Base-by-base conservation (phyloP, 2,888 invertebrate species). In the Sussaba pulchella region DNA sequence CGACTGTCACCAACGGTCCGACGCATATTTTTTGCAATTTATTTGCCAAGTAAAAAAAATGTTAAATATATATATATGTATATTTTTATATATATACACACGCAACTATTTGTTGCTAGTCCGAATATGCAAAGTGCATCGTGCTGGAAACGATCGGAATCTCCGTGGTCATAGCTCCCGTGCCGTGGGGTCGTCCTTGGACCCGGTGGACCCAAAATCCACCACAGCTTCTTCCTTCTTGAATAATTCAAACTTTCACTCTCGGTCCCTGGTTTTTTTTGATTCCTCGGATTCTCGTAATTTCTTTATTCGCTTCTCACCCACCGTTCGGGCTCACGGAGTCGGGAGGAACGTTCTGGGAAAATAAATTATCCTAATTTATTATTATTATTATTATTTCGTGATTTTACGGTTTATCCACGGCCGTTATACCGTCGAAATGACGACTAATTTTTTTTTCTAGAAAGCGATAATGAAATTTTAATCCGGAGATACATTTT, bases 181-280 rank as follows among this genome's bases (percentile, higher is more conserved):
- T 54, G 47, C 63, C 54, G 52, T 5, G 21, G 21, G 54, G 45
- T 73, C 73, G 73, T 63, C 76, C 80, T 77, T 69, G 72, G 72
- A 67, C 31, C 31, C 64, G 19, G 41, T 17, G 43, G 19, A 26
- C 69, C 54, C 54, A 52, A 69, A 63, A 63, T 63, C 67, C 47
- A 73, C 78, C 63, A 54, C 54, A 45, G 63, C 67, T 24, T 63
- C 67, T 73, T 78, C 78, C 63, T 73, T 21, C 73, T 69, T 17
- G 45, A 69, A 64, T 71, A 47, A 45, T 74, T 66, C 41, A 24
- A n/a, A 73, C 57, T 73, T 43, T 73, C 45, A 64, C 64, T 64
- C 5, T 69, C 36, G n/a, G 12, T 50, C 36, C 57, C 64, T 57
- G 45, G 19, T 24, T 64, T 52, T 73, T 70, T 52, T 73, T 45